Conservation (phyloP, 2,888 invertebrate genomes). For the Unio pictorum region DNA sequence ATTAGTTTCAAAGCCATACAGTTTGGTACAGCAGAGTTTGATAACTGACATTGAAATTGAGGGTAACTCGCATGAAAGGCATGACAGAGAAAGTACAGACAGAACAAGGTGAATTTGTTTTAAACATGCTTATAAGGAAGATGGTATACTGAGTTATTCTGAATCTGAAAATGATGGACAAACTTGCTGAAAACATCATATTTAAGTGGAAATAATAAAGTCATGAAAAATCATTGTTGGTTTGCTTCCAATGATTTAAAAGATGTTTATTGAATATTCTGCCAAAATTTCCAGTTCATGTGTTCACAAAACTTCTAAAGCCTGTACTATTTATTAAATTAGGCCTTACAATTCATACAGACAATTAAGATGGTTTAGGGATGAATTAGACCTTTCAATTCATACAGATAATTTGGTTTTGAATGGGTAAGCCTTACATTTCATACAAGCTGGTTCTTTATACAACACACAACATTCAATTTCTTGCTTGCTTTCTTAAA, state of each 20-base stretch:
- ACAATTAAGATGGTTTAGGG: constrained; percentile 11
- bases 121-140: constrained; percentile 13
- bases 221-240: no score
- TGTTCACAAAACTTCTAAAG: constrained; percentile 27
- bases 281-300: constrained; percentile 12
- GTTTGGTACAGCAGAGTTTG: constrained; percentile 3
- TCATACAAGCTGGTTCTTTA: not conserved
- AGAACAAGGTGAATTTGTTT: constrained; percentile 8
- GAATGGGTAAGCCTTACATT: no score
- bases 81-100: constrained; percentile 5
- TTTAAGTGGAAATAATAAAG: no score
- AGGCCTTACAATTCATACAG: constrained; percentile 9
- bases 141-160: no score
- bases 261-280: constrained; percentile 15
- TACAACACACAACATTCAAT: constrained; percentile 15
- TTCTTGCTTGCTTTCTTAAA: constrained; percentile 12
- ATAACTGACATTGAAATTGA: constrained; percentile 12
- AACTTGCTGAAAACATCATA: no score
- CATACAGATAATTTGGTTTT: no score
- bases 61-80: constrained; percentile 1
- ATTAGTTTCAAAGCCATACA: constrained; percentile 1
- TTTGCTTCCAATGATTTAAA: constrained; percentile 6
- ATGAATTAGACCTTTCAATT: no score
- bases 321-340: constrained; percentile 13
- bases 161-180: no score